These are phyloP conservation scores for Hemibagrus guttatus DNA, from an alignment of 2,797 vertebrate species.

Conservation along the genomic window DNA sequence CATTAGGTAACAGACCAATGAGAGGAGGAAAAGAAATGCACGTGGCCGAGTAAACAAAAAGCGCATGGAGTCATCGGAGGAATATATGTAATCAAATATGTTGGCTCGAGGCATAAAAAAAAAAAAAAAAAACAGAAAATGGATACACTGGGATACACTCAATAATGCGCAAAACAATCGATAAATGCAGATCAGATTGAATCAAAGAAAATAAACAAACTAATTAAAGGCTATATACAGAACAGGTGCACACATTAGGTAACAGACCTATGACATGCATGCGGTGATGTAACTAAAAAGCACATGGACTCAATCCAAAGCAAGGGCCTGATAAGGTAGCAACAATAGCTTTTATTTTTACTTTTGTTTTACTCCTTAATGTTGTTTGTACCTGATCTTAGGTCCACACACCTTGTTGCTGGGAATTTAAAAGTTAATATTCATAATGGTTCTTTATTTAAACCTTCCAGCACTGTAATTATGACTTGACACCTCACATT, in stretches of 20 bases:
- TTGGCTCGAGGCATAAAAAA: not conserved
- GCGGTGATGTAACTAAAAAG: not conserved
- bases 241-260: too few species aligned
- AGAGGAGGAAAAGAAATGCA: not conserved
- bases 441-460: not conserved
- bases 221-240: not conserved
- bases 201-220: not conserved
- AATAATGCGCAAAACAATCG: not conserved
- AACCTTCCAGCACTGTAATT: not conserved
- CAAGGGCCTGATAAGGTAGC: not conserved
- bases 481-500: not conserved
- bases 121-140: not conserved
- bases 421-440: slow-evolving; percentile 17
- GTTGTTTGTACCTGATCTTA: not conserved
- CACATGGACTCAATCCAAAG: not conserved
- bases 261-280: not conserved
- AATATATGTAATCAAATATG: not conserved
- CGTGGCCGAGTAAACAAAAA: not conserved
- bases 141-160: not conserved
- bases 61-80: not conserved
- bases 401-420: not conserved
- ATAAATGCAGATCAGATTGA: not conserved
- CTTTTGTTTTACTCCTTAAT: not conserved
- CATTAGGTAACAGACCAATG: not conserved
- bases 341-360: not conserved